Evolutionary conservation across 2,113 vertebrate genomes (phyloP), one percentile per base, ranked within the genome.

Genomic region (Gasterosteus aculeatus): DNA sequence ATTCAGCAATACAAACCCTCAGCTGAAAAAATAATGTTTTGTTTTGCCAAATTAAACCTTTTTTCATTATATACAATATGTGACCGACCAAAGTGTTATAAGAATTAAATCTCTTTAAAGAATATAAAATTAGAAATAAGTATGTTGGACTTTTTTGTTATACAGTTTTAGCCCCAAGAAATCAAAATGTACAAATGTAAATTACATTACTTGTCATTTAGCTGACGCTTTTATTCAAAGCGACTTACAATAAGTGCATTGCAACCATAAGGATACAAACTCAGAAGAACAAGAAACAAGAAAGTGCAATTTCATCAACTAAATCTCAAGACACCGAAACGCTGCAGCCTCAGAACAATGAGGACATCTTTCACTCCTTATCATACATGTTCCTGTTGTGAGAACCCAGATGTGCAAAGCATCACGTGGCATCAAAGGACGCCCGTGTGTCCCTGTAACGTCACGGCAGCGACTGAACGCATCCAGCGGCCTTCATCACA

Each of bases 351-450:
- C 3, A 68, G 64, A 41, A 42, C 39, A 70, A 7, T 8, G 4
- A 26, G 2, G 5, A 53, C 16, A 42, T 33, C 10, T 51, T 42
- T 22, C 42, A 2, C 12, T n/a, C 22, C 35, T 33, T 5, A 31
- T 72, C 10, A 16, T 11, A 42, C 19, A 10, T 44, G 22, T 42
- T 35, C 38, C 68, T 58, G 19, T 60, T 72, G 47, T 51, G 57
- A 75, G 46, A 76, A 51, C 42, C 56, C 22, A 64, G 35, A 76
- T 69, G 47, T 57, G 5, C 44, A 69, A 80, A 75, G 42, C 68
- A 70, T 31, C 11, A 6, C 33, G 60, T 59, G 39, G 80, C 84
- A 83, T 87, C 81, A 85, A 89, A 87, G 68, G 26, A 58, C 7
- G 15, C 64, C 41, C 39, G 2, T 54, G 70, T 68, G 35, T 65